A percentile compares a stretch with the other conserved stretches of the same genome.
phyloP scores from a whole-genome alignment of 2,888 invertebrate genomes.

The Sphaerophoria rueppellii region DNA sequence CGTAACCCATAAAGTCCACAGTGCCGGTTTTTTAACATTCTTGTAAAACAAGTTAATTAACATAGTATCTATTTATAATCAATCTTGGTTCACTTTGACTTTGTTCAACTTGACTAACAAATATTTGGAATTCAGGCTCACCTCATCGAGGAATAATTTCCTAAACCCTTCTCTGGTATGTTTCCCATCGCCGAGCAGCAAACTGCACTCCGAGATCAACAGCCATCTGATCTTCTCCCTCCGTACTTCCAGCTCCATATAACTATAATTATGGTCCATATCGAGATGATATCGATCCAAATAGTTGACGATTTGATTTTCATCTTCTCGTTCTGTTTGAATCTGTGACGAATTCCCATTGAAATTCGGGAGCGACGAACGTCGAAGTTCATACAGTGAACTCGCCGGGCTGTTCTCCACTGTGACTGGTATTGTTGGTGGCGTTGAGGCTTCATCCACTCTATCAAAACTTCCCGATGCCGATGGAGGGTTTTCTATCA shows the following conservation, averaged over 20 bases:
- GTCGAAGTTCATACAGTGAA: slow-evolving; percentile 38
- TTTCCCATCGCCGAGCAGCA: slow-evolving; percentile 81
- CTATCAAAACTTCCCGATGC: background rate
- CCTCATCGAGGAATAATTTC: slow-evolving; percentile 81
- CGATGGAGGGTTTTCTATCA: slow-evolving; percentile 46
- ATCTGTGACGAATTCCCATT: slow-evolving; percentile 43
- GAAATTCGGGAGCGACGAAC: slow-evolving; percentile 20
- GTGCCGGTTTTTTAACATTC: too few species aligned
- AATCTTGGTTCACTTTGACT: too few species aligned
- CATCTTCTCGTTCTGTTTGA: slow-evolving; percentile 77
- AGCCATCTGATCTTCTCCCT: slow-evolving; percentile 82
- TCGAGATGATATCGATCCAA: slow-evolving; percentile 81
- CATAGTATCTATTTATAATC: too few species aligned
- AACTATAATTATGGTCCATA: slow-evolving; percentile 81
- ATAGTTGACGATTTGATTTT: slow-evolving; percentile 77
- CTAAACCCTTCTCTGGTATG: slow-evolving; percentile 81
- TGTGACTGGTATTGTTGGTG: slow-evolving; percentile 34
- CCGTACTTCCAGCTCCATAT: slow-evolving; percentile 82
- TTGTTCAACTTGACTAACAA: too few species aligned
- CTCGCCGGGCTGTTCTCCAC: slow-evolving; percentile 29
- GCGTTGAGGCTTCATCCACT: slow-evolving; percentile 19
- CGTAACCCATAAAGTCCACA: too few species aligned
- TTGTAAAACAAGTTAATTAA: too few species aligned
- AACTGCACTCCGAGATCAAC: slow-evolving; percentile 82
- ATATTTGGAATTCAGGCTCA: slow-evolving; percentile 74